phyloP scores from a whole-genome alignment of 2,888 invertebrate genomes.

The Sinelater perroti region DNA sequence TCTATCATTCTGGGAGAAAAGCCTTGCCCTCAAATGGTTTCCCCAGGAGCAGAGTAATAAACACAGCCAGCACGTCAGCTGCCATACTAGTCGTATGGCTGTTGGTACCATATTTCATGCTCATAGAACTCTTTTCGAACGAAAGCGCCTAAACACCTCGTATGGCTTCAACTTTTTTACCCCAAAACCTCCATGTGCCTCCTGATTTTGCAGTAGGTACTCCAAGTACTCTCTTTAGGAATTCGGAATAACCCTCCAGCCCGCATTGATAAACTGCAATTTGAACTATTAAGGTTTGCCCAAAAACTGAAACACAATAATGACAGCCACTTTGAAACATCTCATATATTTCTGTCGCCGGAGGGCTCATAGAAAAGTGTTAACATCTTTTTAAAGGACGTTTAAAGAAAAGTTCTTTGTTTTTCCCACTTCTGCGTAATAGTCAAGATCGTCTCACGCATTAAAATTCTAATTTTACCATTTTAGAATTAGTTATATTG shows the following conservation, averaged over 20 bases:
- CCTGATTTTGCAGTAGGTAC: not conserved
- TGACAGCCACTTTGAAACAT: too few species aligned
- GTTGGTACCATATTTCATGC: not conserved
- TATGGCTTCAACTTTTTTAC: not conserved
- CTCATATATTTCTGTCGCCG: too few species aligned
- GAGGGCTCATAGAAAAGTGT: too few species aligned
- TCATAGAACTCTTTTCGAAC: not conserved
- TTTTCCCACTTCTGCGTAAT: too few species aligned
- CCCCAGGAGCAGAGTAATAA: conserved; percentile 3
- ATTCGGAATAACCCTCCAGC: conserved; percentile 13
- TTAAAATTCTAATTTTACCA: too few species aligned
- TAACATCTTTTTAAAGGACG: too few species aligned
- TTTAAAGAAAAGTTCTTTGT: too few species aligned
- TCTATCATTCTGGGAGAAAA: too few species aligned
- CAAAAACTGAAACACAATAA: too few species aligned
- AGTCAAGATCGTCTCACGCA: too few species aligned
- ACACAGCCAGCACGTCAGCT: conserved; percentile 5
- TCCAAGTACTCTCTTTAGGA: not conserved
- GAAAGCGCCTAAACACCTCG: not conserved
- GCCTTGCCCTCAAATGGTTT: conserved; percentile 2
- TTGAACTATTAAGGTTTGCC: too few species aligned
- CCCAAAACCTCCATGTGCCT: conserved; percentile 1
- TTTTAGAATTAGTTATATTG: too few species aligned
- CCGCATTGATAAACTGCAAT: conserved; percentile 12
- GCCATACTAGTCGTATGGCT: conserved; percentile 16